Conservation (phyloP, 2,888 invertebrate genomes). For the Clepsis dumicolana region DNA sequence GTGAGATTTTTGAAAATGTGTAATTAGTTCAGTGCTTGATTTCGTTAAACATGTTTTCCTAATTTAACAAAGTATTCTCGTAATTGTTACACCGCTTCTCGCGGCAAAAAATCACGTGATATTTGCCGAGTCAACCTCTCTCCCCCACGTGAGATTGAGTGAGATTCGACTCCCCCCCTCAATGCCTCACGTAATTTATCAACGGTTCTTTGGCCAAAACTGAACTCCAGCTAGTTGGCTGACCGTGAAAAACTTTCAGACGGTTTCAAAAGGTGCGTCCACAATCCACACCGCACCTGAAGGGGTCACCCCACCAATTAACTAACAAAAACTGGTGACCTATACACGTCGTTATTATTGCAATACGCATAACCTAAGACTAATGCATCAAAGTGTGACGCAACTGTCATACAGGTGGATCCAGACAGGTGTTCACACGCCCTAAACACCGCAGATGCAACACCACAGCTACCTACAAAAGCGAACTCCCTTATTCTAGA, state of each 20-base stretch:
- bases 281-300: constrained; percentile 31
- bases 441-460: constrained; percentile 52
- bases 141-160: no score
- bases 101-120: no score
- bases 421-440: constrained; percentile 69
- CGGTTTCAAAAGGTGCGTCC: constrained; percentile 37
- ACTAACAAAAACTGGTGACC: constrained; percentile 41
- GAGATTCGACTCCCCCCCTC: no score
- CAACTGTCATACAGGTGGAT: constrained; percentile 77
- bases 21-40: no score
- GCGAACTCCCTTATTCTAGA: constrained; percentile 8
- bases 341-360: constrained; percentile 41
- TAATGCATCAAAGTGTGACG: constrained; percentile 70
- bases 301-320: constrained; percentile 39
- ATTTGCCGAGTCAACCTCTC: no score
- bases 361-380: constrained; percentile 47
- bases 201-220: neutral
- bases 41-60: no score
- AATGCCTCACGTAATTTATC: neutral
- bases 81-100: no score
- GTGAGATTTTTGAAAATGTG: no score
- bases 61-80: no score
- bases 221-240: neutral
- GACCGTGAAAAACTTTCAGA: constrained; percentile 2
- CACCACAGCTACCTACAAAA: constrained; percentile 36